A percentile compares a stretch with the other conserved stretches of the same genome.
phyloP scores from a whole-genome alignment of 2,113 vertebrate genomes.

The Pangasianodon hypophthalmus region DNA sequence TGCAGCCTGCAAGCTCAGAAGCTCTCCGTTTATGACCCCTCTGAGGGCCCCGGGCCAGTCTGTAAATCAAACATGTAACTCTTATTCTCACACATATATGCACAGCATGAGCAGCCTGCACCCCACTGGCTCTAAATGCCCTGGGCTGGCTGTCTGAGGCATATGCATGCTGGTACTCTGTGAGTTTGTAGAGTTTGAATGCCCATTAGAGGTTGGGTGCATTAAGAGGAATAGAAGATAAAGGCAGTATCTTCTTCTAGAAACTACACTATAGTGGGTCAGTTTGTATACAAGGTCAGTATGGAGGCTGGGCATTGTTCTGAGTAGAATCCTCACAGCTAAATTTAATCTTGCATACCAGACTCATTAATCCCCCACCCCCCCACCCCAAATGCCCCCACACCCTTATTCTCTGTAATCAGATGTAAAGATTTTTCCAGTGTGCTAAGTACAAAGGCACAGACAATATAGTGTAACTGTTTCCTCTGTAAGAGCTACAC shows the following conservation, averaged over 20 bases:
- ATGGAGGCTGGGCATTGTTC: not conserved
- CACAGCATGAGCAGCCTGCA: conserved; percentile 12
- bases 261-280: not conserved
- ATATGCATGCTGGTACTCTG: not conserved
- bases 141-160: conserved; percentile 10
- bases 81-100: conserved; percentile 17
- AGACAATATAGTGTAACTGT: not conserved
- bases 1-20: conserved; percentile 27
- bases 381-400: too few relatives aligned
- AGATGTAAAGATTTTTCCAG: not conserved
- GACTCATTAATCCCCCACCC: not conserved
- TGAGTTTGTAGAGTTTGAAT: not conserved
- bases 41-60: conserved; percentile 20
- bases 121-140: conserved; percentile 32
- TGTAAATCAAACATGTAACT: conserved; percentile 38
- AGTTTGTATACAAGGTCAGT: not conserved
- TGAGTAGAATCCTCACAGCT: not conserved
- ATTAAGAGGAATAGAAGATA: not conserved
- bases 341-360: not conserved
- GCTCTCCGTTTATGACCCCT: conserved; percentile 40
- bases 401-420: not conserved
- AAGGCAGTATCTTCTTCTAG: not conserved
- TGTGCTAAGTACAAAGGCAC: not conserved
- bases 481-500: not conserved
- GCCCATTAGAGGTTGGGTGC: not conserved